Percentiles rank a stretch among this genome's conserved stretches.
These are phyloP conservation scores for Scatophagus argus DNA, from an alignment of 2,113 vertebrate genomes.

Conservation along the genomic window DNA sequence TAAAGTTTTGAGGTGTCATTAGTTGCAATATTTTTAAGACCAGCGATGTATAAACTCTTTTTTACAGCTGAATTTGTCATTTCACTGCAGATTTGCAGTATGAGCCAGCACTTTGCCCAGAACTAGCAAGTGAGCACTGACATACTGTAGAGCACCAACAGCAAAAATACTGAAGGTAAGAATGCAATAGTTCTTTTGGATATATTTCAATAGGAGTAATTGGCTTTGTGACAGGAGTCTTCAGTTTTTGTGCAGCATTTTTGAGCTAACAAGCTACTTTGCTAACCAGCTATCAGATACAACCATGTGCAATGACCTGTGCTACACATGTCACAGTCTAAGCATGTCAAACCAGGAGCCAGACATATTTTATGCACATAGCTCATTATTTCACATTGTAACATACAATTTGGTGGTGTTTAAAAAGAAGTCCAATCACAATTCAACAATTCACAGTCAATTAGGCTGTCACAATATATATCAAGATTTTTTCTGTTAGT, in stretches of 20 bases:
- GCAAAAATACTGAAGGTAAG: not conserved
- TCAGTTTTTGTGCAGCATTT: conserved; percentile 40
- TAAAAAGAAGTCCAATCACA: conserved; percentile 64
- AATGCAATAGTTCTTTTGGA: conserved; percentile 30
- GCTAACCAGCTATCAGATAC: conserved; percentile 67
- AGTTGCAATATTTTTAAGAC: not conserved
- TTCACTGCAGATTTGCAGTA: no score
- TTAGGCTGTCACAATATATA: conserved; percentile 46
- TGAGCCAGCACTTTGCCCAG: not conserved
- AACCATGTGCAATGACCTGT: conserved; percentile 59
- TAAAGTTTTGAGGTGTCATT: not conserved
- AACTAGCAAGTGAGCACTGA: conserved; percentile 23
- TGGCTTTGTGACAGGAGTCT: conserved; percentile 51
- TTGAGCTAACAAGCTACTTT: conserved; percentile 67
- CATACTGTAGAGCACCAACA: not conserved
- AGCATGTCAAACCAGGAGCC: conserved; percentile 57
- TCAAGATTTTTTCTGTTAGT: conserved; percentile 50
- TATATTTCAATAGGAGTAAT: conserved; percentile 50
- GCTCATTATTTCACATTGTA: conserved; percentile 73
- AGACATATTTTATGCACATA: conserved; percentile 61
- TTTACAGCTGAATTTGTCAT: not conserved
- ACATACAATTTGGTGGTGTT: conserved; percentile 51
- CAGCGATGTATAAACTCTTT: not conserved
- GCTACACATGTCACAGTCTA: conserved; percentile 58
- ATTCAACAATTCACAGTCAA: no score